phyloP scores from a whole-genome alignment of 2,797 vertebrate species.

The Tolypeutes matacus region DNA sequence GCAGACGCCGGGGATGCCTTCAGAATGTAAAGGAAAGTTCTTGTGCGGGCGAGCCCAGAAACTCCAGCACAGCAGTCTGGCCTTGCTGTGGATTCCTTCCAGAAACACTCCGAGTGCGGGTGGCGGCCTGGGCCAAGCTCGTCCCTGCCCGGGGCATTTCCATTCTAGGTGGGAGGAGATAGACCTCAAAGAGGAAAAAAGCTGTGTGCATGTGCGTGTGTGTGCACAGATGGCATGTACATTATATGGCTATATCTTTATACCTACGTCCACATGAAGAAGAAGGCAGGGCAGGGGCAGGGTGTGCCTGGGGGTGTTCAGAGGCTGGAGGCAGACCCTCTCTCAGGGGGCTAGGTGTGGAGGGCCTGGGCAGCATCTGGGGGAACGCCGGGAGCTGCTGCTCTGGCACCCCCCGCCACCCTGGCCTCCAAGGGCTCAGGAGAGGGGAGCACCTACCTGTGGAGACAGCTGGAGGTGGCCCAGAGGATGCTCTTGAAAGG shows the following conservation, averaged over 20 bases:
- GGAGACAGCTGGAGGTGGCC: too few species aligned
- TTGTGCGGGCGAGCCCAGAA: not conserved
- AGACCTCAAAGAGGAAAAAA: not conserved
- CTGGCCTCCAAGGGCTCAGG: not conserved
- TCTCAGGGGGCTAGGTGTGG: not conserved
- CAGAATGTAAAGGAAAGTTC: conserved; percentile 42
- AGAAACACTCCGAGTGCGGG: not conserved
- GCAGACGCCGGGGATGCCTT: not conserved
- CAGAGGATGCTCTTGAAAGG: not conserved
- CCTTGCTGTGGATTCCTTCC: not conserved
- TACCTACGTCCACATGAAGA: not conserved
- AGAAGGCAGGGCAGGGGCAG: not conserved
- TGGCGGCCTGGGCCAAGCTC: not conserved
- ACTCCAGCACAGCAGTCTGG: not conserved
- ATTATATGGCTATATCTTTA: not conserved
- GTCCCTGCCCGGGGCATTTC: not conserved
- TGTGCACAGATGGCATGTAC: too few species aligned
- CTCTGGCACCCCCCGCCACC: not conserved
- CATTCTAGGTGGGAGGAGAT: not conserved
- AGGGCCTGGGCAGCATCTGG: not conserved
- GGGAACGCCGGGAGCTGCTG: not conserved
- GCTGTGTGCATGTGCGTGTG: not conserved
- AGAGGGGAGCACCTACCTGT: not conserved
- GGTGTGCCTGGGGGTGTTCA: not conserved
- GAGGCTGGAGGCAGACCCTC: not conserved